phyloP scores from a whole-genome alignment of 2,797 vertebrate species.

The Crax fasciolata region DNA sequence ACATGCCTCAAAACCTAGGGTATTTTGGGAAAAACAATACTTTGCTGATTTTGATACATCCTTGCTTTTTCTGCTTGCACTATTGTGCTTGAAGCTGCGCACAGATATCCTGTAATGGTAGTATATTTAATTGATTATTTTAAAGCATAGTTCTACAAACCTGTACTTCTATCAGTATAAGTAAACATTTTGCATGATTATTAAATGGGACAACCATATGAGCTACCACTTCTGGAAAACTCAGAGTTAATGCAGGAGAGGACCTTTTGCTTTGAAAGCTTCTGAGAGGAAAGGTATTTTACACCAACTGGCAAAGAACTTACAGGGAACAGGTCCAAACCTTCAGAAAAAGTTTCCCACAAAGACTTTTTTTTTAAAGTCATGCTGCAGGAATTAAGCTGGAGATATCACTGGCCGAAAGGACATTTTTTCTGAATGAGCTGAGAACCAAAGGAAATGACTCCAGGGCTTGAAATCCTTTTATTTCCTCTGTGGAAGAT shows the following conservation, averaged over 20 bases:
- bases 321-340: slow-evolving; percentile 68
- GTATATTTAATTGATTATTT: neutral
- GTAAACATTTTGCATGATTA: neutral
- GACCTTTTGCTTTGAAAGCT: slow-evolving; percentile 38
- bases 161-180: neutral
- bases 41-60: neutral
- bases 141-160: neutral
- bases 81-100: neutral
- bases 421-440: slow-evolving; percentile 86
- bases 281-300: slow-evolving; percentile 76
- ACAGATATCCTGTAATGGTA: neutral
- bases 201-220: neutral
- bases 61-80: neutral
- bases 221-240: neutral
- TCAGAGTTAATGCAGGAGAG: slow-evolving; percentile 11
- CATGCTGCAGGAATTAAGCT: slow-evolving; percentile 84
- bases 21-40: neutral
- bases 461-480: slow-evolving; percentile 88
- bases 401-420: slow-evolving; percentile 86
- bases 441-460: slow-evolving; percentile 91
- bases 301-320: slow-evolving; percentile 82
- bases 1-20: neutral
- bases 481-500: slow-evolving; percentile 89
- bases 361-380: slow-evolving; percentile 80
- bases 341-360: slow-evolving; percentile 78